A percentile compares a stretch with the other conserved stretches of the same genome.
Conservation (phyloP, 2,113 vertebrate genomes). For the Cheilinus undulatus region DNA sequence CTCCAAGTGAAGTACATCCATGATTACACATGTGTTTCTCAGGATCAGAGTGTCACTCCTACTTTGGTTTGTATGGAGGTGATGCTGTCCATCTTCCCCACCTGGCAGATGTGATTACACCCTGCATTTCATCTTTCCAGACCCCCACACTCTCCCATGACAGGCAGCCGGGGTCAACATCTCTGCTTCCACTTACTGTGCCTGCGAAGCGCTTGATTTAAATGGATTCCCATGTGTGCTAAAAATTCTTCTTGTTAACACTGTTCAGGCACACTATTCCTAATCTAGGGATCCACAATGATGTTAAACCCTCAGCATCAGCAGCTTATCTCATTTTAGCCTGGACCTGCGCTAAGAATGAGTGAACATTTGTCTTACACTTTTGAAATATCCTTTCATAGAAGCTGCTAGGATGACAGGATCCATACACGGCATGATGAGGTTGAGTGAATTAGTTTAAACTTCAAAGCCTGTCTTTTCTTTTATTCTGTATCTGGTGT, state of each 20-base stretch:
- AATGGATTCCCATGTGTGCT: neutral
- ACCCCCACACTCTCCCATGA: conserved; percentile 34
- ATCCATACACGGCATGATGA: conserved; percentile 4
- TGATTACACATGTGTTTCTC: conserved; percentile 18
- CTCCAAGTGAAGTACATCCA: neutral
- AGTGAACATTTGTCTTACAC: neutral
- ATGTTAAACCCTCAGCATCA: neutral
- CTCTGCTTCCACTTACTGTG: conserved; percentile 60
- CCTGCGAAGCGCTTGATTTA: conserved; percentile 10
- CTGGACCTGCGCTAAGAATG: conserved; percentile 14
- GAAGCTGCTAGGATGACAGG: conserved; percentile 7
- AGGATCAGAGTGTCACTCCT: conserved; percentile 66
- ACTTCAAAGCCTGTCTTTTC: conserved; percentile 45
- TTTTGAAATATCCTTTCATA: neutral
- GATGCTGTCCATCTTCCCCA: conserved; percentile 60
- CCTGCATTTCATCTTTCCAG: conserved; percentile 57
- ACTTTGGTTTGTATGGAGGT: conserved; percentile 50
- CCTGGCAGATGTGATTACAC: conserved; percentile 5
- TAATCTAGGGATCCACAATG: conserved; percentile 5
- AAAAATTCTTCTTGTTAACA: neutral
- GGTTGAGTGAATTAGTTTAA: conserved; percentile 7
- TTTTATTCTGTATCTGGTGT: conserved; percentile 47
- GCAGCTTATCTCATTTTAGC: neutral
- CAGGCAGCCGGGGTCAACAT: conserved; percentile 41
- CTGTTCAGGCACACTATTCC: neutral